phyloP scores from a whole-genome alignment of 2,888 invertebrate genomes.

The Caenorhabditis drosophilae region DNA sequence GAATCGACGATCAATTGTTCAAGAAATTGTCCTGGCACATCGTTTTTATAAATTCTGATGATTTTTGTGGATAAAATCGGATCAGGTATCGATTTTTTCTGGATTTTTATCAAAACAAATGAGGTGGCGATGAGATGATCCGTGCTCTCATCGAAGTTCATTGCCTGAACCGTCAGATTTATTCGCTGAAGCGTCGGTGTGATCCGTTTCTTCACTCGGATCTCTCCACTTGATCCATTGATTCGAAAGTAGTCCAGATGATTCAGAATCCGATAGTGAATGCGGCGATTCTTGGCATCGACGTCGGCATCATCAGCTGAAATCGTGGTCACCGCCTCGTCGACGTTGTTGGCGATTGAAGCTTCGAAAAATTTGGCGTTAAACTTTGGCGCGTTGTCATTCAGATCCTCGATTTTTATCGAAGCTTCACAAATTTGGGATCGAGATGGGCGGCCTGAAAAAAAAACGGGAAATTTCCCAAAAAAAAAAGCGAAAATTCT shows the following conservation, averaged over 20 bases:
- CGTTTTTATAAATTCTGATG: constrained; percentile 15
- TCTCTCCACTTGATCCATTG: constrained; percentile 10
- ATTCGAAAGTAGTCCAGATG: constrained; percentile 9
- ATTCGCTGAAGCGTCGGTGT: not conserved
- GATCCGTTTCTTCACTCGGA: not conserved
- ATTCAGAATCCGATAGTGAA: constrained; percentile 20
- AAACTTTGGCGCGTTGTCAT: constrained; percentile 35
- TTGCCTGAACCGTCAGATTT: constrained; percentile 20
- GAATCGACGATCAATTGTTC: constrained; percentile 14
- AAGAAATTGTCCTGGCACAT: constrained; percentile 9
- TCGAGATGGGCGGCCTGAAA: constrained; percentile 10
- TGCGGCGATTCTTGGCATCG: not conserved
- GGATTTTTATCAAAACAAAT: constrained; percentile 13
- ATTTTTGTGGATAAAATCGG: constrained; percentile 8
- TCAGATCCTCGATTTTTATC: constrained; percentile 23
- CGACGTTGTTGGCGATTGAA: not conserved
- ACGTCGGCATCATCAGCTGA: constrained; percentile 20
- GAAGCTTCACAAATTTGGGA: constrained; percentile 3
- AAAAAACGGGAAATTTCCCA: too few species aligned
- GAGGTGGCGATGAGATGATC: not conserved
- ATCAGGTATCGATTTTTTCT: not conserved
- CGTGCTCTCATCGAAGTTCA: too few species aligned
- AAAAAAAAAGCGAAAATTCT: not conserved
- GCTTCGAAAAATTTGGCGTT: not conserved
- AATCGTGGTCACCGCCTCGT: constrained; percentile 3